Conservation (phyloP, 2,797 vertebrate genomes). For the Dicrostonyx torquatus region DNA sequence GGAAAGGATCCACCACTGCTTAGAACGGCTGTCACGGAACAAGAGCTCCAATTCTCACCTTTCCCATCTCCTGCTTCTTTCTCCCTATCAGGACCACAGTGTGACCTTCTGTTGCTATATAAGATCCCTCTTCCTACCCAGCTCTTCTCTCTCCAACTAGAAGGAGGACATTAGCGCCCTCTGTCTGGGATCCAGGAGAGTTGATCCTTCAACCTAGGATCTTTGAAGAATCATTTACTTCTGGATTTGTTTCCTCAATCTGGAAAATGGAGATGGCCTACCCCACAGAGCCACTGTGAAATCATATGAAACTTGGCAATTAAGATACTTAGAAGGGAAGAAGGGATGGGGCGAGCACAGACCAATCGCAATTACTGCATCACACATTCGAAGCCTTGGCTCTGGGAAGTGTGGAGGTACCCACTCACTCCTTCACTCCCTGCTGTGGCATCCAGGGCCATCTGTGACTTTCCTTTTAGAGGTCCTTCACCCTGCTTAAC, state of each 20-base stretch:
- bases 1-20: not conserved
- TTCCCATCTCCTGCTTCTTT: not conserved
- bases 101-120: not conserved
- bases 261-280: not conserved
- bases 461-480: not conserved
- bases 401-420: slow-evolving; percentile 28
- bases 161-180: slow-evolving; percentile 34
- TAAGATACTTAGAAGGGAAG: not conserved
- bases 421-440: not conserved
- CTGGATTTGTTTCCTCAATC: not conserved
- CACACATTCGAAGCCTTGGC: not conserved
- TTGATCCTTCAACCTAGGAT: not conserved
- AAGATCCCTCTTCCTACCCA: not conserved
- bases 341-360: not conserved
- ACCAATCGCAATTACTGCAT: not conserved
- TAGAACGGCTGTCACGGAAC: not conserved
- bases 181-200: slow-evolving; percentile 6
- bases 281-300: not conserved
- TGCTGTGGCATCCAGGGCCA: not conserved
- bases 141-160: not conserved
- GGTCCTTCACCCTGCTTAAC: not conserved
- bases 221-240: not conserved
- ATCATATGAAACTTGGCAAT: not conserved
- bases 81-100: too few species aligned
- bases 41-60: not conserved